phyloP scores from a whole-genome alignment of 2,113 vertebrate species.

The Alligator sinensis region DNA sequence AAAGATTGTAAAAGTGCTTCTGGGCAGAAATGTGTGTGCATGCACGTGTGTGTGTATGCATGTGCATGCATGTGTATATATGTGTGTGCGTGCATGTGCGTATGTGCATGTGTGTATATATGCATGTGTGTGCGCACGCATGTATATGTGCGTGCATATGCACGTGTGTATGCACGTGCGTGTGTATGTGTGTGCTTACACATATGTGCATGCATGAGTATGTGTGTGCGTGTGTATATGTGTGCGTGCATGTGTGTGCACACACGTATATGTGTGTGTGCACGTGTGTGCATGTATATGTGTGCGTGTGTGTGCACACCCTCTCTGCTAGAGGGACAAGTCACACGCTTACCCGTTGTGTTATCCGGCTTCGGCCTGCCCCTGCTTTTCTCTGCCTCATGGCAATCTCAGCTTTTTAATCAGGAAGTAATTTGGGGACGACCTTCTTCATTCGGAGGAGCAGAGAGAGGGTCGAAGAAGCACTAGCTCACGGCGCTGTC shows the following conservation, averaged over 20 bases:
- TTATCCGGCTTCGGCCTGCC: not conserved
- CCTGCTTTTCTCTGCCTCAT: slow-evolving; percentile 34
- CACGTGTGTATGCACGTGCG: no score
- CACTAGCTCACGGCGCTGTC: slow-evolving; percentile 30
- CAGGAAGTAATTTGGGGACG: slow-evolving; percentile 69
- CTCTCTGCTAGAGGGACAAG: not conserved
- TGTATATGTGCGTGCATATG: no score
- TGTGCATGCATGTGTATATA: no score
- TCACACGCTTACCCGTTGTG: not conserved
- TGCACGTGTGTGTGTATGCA: no score
- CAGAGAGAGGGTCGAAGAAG: slow-evolving; percentile 39
- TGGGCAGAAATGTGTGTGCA: no score
- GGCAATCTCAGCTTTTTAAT: slow-evolving; percentile 58
- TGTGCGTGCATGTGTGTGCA: not conserved
- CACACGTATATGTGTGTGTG: rapidly evolving
- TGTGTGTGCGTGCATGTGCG: no score
- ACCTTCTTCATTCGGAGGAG: slow-evolving; percentile 67
- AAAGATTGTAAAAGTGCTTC: no score
- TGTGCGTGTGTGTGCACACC: not conserved
- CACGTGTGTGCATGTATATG: not conserved
- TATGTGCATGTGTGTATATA: no score
- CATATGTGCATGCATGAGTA: not conserved
- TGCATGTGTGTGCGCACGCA: no score
- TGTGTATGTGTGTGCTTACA: no score
- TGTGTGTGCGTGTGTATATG: rapidly evolving